Evolutionary conservation across 2,888 invertebrate genomes (phyloP).

Genomic region (Caenorhabditis sp.): DNA sequence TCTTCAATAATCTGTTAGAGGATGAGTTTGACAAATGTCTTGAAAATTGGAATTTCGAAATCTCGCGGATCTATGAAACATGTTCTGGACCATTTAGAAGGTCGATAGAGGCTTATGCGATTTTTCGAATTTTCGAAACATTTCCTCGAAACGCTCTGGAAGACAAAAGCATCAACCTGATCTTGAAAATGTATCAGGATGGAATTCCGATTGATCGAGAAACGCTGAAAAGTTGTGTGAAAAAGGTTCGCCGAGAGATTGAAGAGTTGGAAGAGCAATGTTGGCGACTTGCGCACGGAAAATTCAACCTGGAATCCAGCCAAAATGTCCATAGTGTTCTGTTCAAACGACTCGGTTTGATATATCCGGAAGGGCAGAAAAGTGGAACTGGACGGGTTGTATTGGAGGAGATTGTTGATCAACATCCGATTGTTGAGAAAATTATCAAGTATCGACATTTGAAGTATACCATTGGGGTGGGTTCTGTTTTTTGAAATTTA

Average conservation of each 20-base stretch:
- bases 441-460: slow-evolving; percentile 48
- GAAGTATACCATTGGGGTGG: slow-evolving; percentile 42
- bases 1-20: neutral
- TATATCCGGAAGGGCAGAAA: slow-evolving; percentile 36
- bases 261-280: slow-evolving; percentile 38
- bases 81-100: no score
- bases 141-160: neutral
- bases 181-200: slow-evolving; percentile 23
- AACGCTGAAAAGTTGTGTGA: slow-evolving; percentile 6
- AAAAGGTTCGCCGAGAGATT: slow-evolving; percentile 17
- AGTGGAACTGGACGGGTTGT: slow-evolving; percentile 33
- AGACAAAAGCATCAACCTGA: neutral
- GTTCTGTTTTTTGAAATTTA: slow-evolving; percentile 9
- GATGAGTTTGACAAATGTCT: no score
- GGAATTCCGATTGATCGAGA: slow-evolving; percentile 35
- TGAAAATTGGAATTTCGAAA: no score
- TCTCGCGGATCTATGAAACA: no score
- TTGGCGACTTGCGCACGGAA: slow-evolving; percentile 23
- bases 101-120: neutral
- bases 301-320: slow-evolving; percentile 47
- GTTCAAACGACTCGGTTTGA: slow-evolving; percentile 40
- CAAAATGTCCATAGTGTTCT: slow-evolving; percentile 41
- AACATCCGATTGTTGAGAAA: slow-evolving; percentile 42
- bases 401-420: slow-evolving; percentile 32
- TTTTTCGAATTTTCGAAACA: neutral